Conservation (phyloP, 2,888 invertebrate genomes). For the Caradrina clavipalpis region DNA sequence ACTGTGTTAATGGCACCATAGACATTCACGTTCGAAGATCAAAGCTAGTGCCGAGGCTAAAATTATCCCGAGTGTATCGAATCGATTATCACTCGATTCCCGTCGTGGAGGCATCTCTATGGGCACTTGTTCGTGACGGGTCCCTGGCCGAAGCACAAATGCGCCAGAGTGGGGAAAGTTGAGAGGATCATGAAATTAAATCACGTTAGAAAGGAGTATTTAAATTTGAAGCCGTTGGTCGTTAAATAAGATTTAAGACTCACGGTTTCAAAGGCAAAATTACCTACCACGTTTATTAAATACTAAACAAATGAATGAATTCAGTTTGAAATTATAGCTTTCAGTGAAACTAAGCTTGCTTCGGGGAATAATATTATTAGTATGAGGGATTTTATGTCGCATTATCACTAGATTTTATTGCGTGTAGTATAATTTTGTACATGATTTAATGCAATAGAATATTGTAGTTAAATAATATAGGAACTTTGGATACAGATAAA, state of each 20-base stretch:
- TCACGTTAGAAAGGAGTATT: constrained; percentile 64
- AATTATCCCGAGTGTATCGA: constrained; percentile 75
- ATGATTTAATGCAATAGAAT: constrained; percentile 7
- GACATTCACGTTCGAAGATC: constrained; percentile 61
- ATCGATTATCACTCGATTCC: constrained; percentile 78
- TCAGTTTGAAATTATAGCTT: constrained; percentile 38
- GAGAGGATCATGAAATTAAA: constrained; percentile 72
- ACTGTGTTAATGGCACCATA: constrained; percentile 55
- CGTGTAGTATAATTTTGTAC: not conserved
- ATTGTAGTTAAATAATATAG: not conserved
- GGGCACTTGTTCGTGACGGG: constrained; percentile 73
- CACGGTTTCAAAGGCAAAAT: constrained; percentile 41
- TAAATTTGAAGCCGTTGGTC: constrained; percentile 48
- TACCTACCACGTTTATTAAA: constrained; percentile 32
- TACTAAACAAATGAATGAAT: constrained; percentile 41
- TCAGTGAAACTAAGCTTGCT: constrained; percentile 34
- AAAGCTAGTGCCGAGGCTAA: constrained; percentile 62
- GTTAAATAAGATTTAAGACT: constrained; percentile 54
- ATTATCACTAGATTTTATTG: constrained; percentile 25
- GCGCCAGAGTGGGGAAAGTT: constrained; percentile 72
- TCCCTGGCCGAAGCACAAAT: constrained; percentile 65
- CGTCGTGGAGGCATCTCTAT: constrained; percentile 68
- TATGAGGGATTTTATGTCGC: constrained; percentile 3
- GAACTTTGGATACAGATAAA: constrained; percentile 1
- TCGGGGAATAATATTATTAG: constrained; percentile 18